Evolutionary conservation across 2,113 vertebrate species (phyloP).

Genomic region (Pseudorectes ferrugineus): DNA sequence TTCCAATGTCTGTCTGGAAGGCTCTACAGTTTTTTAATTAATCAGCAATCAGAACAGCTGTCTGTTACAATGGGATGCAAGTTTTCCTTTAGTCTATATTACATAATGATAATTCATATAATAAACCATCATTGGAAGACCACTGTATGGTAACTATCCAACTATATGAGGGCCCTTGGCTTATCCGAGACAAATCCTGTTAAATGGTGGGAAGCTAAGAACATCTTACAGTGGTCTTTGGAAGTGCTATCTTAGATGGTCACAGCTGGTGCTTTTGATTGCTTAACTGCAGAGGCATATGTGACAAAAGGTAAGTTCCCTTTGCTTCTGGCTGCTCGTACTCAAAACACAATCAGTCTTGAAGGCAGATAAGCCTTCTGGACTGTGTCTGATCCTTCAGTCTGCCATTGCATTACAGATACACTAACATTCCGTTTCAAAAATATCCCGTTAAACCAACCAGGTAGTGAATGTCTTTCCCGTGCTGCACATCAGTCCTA

Average conservation of each 20-base stretch:
- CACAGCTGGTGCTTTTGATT: neutral
- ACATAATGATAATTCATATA: neutral
- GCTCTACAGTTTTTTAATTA: neutral
- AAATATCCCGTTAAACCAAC: neutral
- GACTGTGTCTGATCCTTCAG: neutral
- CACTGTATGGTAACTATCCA: neutral
- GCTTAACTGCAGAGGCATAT: neutral
- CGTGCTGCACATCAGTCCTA: neutral
- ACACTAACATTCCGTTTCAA: neutral
- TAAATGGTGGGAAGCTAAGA: neutral
- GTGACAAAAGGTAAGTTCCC: neutral
- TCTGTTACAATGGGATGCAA: neutral
- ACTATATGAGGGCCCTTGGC: neutral
- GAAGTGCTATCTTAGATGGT: neutral
- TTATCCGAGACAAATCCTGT: neutral
- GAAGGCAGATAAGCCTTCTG: neutral
- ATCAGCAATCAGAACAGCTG: neutral
- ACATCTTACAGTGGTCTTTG: neutral
- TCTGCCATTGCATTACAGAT: neutral
- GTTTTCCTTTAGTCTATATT: neutral
- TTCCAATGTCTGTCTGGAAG: neutral
- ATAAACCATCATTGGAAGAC: neutral
- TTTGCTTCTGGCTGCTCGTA: neutral
- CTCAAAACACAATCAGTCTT: neutral
- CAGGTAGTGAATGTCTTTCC: neutral